phyloP scores from a whole-genome alignment of 23 tunicate genomes.

The Phallusia fumigata region DNA sequence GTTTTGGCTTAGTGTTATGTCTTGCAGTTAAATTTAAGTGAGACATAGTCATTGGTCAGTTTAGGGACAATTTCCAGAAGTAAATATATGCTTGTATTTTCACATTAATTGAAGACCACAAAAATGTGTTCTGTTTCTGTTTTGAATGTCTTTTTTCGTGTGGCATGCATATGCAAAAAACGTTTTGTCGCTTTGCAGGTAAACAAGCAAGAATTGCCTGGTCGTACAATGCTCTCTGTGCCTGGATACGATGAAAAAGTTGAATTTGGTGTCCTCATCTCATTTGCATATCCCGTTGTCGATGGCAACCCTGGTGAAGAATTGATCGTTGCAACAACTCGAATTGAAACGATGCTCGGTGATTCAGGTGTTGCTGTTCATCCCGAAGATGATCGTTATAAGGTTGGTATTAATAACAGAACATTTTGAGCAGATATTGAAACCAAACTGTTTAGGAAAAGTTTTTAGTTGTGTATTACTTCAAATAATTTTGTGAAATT shows the following conservation, averaged over 20 bases:
- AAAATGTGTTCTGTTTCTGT: too few relatives aligned
- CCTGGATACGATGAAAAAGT: constrained; percentile 90
- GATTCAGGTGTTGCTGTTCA: constrained; percentile 97
- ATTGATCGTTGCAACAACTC: constrained; percentile 88
- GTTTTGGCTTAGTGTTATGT: too few relatives aligned
- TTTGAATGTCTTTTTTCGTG: too few relatives aligned
- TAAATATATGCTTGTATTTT: too few relatives aligned
- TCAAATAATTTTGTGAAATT: too few relatives aligned
- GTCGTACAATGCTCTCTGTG: constrained; percentile 76
- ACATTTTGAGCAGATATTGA: too few relatives aligned
- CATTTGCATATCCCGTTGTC: constrained; percentile 77
- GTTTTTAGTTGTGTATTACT: too few relatives aligned
- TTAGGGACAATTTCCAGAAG: too few relatives aligned
- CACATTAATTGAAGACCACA: too few relatives aligned
- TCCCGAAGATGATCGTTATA: constrained; percentile 78
- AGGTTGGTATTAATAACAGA: constrained; percentile 31
- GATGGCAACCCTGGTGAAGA: constrained; percentile 63
- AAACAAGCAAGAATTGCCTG: constrained; percentile 78
- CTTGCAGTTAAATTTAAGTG: too few relatives aligned
- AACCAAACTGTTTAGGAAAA: too few relatives aligned
- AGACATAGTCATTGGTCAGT: too few relatives aligned
- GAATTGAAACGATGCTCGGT: constrained; percentile 99
- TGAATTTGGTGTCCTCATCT: constrained; percentile 90
- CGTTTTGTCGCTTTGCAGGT: constrained; percentile 33
- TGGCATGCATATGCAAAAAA: background rate